phyloP scores from a whole-genome alignment of 2,888 invertebrate genomes.

The Merodon equestris region DNA sequence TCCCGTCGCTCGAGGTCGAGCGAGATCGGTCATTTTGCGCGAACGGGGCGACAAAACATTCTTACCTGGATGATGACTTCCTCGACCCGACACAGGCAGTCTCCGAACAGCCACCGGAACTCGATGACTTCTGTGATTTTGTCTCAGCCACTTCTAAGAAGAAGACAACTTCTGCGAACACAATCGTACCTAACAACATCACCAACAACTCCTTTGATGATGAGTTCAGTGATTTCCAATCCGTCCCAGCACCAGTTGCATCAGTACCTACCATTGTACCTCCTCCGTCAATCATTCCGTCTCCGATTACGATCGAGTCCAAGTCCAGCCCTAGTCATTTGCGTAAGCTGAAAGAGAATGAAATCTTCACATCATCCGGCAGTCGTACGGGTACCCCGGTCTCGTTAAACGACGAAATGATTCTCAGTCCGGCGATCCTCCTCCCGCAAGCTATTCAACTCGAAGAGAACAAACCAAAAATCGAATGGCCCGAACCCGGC shows the following conservation, averaged over 20 bases:
- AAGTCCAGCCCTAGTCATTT: constrained; percentile 58
- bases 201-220: constrained; percentile 74
- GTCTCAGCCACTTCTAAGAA: constrained; percentile 19
- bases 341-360: constrained; percentile 57
- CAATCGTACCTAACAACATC: constrained; percentile 23
- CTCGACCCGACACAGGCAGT: not conserved
- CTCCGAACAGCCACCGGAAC: not conserved
- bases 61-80: too few relatives aligned
- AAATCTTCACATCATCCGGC: constrained; percentile 31
- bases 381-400: constrained; percentile 71
- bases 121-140: constrained; percentile 41
- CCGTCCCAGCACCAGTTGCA: constrained; percentile 71
- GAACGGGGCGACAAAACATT: constrained; percentile 8
- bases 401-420: constrained; percentile 72
- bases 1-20: constrained; percentile 32
- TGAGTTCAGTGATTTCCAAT: constrained; percentile 80
- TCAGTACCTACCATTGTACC: constrained; percentile 54
- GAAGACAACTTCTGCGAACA: constrained; percentile 26
- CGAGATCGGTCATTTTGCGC: constrained; percentile 7
- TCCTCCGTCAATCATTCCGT: constrained; percentile 43
- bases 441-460: constrained; percentile 75
- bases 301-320: constrained; percentile 34
- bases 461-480: constrained; percentile 75
- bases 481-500: constrained; percentile 81
- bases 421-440: constrained; percentile 76